phyloP scores from a whole-genome alignment of 2,113 vertebrate species.

The Agelaius tricolor region DNA sequence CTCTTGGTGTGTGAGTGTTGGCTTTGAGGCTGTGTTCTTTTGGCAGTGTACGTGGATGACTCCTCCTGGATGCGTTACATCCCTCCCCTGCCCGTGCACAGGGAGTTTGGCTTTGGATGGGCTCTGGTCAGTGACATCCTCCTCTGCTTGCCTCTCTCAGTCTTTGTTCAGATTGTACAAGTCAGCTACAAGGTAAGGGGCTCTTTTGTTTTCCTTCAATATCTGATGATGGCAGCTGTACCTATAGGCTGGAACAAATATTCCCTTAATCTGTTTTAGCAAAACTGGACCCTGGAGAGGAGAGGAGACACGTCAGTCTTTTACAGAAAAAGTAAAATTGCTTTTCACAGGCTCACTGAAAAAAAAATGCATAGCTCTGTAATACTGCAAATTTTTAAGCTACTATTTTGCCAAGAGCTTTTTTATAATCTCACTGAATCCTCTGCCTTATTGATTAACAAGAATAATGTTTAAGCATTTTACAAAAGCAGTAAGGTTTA shows the following conservation, averaged over 20 bases:
- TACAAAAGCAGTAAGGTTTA: not conserved
- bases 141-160: slow-evolving; percentile 89
- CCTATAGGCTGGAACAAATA: not conserved
- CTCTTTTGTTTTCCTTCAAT: not conserved
- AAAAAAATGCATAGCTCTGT: not conserved
- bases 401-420: not conserved
- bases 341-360: not conserved
- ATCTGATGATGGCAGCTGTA: not conserved
- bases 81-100: slow-evolving; percentile 84
- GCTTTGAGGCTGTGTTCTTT: not conserved
- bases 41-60: slow-evolving; percentile 84
- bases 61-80: slow-evolving; percentile 84
- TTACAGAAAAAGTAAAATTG: not conserved
- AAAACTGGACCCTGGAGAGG: not conserved
- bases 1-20: too few relatives aligned
- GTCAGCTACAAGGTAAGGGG: slow-evolving; percentile 88
- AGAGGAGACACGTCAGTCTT: not conserved
- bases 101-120: slow-evolving; percentile 87
- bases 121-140: slow-evolving; percentile 89
- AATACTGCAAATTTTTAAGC: not conserved
- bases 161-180: slow-evolving; percentile 91
- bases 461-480: not conserved
- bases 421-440: not conserved
- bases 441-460: not conserved
- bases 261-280: not conserved